Conservation (phyloP, 2,888 invertebrate species). For the Halocaridina rubra region DNA sequence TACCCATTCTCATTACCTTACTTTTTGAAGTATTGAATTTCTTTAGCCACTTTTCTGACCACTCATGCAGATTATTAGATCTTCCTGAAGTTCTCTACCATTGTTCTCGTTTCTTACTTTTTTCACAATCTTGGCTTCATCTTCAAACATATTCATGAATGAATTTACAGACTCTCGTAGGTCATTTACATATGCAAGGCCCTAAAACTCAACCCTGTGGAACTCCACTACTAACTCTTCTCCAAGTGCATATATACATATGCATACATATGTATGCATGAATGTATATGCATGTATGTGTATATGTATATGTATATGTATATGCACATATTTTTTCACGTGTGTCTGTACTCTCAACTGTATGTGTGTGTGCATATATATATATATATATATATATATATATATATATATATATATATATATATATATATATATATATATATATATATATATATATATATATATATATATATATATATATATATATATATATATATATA, state of each 20-base stretch:
- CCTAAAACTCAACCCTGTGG: too few species aligned
- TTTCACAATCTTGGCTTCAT: too few species aligned
- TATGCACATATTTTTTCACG: slow-evolving; percentile 2
- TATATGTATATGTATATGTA: slow-evolving; percentile 26
- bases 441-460: neutral
- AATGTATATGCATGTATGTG: slow-evolving; percentile 10
- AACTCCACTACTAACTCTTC: too few species aligned
- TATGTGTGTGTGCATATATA: neutral
- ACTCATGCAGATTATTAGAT: too few species aligned
- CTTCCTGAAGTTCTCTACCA: too few species aligned
- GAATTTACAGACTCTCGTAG: too few species aligned
- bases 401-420: slow-evolving; percentile 7
- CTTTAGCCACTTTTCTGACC: too few species aligned
- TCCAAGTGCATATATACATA: slow-evolving; percentile 11
- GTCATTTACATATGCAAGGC: too few species aligned
- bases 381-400: neutral
- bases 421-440: neutral
- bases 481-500: neutral
- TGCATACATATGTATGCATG: slow-evolving; percentile 20
- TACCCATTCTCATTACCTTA: too few species aligned
- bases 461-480: neutral
- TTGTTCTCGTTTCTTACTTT: too few species aligned
- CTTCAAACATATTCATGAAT: too few species aligned
- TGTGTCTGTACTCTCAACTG: neutral
- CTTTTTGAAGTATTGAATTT: too few species aligned